These are phyloP conservation scores for Latheticus oryzae DNA, from an alignment of 2,888 invertebrate species.

Conservation along the genomic window DNA sequence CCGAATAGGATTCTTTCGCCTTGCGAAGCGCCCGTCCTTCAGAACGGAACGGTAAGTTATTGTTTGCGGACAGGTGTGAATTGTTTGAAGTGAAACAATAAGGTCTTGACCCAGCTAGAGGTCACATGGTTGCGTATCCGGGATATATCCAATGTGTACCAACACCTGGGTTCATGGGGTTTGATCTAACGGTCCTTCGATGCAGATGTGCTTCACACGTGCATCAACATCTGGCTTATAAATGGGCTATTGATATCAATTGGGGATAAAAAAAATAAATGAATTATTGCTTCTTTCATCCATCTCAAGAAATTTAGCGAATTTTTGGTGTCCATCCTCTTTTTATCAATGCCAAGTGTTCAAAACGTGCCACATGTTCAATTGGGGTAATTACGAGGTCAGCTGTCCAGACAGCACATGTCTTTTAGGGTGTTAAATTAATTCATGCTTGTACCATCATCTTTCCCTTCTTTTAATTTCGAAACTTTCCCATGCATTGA, in stretches of 20 bases:
- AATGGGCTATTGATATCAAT: too few species aligned
- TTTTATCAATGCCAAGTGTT: conserved; percentile 48
- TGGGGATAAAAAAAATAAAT: too few species aligned
- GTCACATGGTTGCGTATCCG: conserved; percentile 45
- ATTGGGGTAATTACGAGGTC: conserved; percentile 46
- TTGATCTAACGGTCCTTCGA: conserved; percentile 41
- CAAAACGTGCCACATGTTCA: conserved; percentile 45
- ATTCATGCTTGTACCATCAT: conserved; percentile 49
- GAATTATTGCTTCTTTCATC: too few species aligned
- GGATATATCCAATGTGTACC: conserved; percentile 45
- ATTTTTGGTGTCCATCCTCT: too few species aligned
- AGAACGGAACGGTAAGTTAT: conserved; percentile 63
- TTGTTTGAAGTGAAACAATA: conserved; percentile 46
- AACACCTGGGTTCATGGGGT: conserved; percentile 56
- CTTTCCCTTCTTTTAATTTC: not conserved
- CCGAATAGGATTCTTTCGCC: conserved; percentile 80
- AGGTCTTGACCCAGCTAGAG: conserved; percentile 42
- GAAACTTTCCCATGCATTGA: conserved; percentile 32
- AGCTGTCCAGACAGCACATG: conserved; percentile 48
- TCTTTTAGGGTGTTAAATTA: conserved; percentile 50
- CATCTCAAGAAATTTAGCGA: too few species aligned
- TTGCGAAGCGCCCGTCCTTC: conserved; percentile 64
- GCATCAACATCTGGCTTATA: conserved; percentile 42
- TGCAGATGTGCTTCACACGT: conserved; percentile 43
- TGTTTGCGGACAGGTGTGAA: conserved; percentile 47